Base-by-base conservation (phyloP, 2,113 vertebrate species). In the Pelecanoides urinatrix region DNA sequence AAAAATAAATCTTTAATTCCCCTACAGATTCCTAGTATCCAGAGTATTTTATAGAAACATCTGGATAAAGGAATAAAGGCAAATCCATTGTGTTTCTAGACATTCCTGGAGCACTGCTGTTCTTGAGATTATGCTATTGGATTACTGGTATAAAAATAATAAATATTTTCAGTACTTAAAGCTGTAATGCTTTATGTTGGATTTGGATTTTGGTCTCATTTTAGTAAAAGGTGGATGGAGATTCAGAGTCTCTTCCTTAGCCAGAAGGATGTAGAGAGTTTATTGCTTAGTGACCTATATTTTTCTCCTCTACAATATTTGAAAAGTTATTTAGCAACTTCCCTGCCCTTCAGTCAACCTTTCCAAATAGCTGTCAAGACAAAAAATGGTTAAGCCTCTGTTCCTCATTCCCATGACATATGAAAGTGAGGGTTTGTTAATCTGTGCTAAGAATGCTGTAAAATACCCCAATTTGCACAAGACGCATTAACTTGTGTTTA, bases 91-190 rank as follows among this genome's bases (percentile, higher is more conserved):
- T 94, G 91, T 96, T 98, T 95, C 86, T 96, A 98, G 97, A 98
- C 96, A 96, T 97, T 97, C 98, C 97, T 97, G 95, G 88, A 96
- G 96, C 97, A 95, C 80, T 91, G 95, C 96, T 96, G 97, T 98
- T 97, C 98, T 98, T 98, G 97, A 97, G 98, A 98, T 98, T 98
- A 98, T 96, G 97, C 93, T 97, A 97, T 97, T 98, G 98, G 98
- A 98, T 98, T 98, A 98, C 97, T 98, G 97, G 95, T 96, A 91
- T 96, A 96, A 97, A 97, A 98, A 98, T 98, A 98, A 98, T 98
- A 98, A 98, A 98, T 98, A 98, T 97, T 98, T 98, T 97, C 97
- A 97, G 96, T 97, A 97, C 98, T 98, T 98, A 98, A 97, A 97
- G 95, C 97, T 98, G 95, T 98, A 98, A 98, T 98, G 98, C 96